Conservation (phyloP, 2,888 invertebrate genomes). For the Himalopsyche kuldschensis region DNA sequence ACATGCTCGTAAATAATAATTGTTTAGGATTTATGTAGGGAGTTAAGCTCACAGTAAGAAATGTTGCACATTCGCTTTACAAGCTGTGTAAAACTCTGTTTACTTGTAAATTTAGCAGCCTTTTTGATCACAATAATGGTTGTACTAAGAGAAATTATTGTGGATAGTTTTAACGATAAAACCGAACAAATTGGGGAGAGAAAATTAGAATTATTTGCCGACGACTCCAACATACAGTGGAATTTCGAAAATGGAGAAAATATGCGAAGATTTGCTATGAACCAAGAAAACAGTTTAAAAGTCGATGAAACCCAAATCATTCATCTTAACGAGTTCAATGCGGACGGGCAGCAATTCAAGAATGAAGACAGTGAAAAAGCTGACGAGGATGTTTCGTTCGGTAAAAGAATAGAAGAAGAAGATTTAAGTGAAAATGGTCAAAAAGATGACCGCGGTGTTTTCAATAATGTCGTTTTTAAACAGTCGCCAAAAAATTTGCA, state of each 20-base stretch:
- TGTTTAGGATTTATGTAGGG: no score
- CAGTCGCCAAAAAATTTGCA: constrained; percentile 40
- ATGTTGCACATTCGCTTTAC: not conserved
- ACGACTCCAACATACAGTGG: not conserved
- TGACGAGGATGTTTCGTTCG: not conserved
- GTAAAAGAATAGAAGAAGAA: not conserved
- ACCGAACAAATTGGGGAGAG: not conserved
- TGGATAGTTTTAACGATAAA: not conserved
- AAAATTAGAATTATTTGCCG: not conserved
- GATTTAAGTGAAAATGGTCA: not conserved
- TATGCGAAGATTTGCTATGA: not conserved
- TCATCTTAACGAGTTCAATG: not conserved
- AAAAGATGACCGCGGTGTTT: not conserved
- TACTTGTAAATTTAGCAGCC: not conserved
- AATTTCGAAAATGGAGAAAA: not conserved
- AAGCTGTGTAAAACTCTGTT: not conserved
- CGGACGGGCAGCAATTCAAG: not conserved
- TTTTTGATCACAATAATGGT: not conserved
- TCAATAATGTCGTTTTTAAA: constrained; percentile 20
- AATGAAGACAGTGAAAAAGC: not conserved
- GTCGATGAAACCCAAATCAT: not conserved
- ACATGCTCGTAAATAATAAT: no score
- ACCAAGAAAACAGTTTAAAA: not conserved
- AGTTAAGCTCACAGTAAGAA: not conserved
- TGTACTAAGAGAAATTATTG: not conserved